A percentile compares a stretch with the other conserved stretches of the same genome.
Evolutionary conservation across 2,888 invertebrate species (phyloP).

Genomic region (Leptura quadrifasciata): DNA sequence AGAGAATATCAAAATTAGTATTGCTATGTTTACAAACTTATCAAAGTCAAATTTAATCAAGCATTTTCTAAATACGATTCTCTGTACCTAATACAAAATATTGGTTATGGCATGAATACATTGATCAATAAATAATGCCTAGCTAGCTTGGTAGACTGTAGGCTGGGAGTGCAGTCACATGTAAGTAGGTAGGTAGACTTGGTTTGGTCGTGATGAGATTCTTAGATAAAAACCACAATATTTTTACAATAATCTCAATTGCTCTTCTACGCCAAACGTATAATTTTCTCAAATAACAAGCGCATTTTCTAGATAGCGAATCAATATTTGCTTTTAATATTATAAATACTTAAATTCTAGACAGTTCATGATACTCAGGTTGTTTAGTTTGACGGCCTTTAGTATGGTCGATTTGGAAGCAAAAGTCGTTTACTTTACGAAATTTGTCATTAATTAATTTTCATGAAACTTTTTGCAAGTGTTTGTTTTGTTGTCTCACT

Average conservation of each 20-base stretch:
- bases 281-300: conserved; percentile 59
- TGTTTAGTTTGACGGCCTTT: not conserved
- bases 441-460: too few relatives aligned
- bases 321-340: conserved; percentile 52
- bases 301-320: conserved; percentile 49
- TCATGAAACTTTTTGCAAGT: too few relatives aligned
- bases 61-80: not conserved
- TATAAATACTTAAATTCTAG: conserved; percentile 46
- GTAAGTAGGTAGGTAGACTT: not conserved
- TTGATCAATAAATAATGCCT: not conserved
- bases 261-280: conserved; percentile 50
- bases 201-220: conserved; percentile 45
- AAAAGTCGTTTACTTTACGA: too few relatives aligned
- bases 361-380: conserved; percentile 45
- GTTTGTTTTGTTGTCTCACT: too few relatives aligned
- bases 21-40: too few relatives aligned
- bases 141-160: not conserved
- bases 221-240: conserved; percentile 45
- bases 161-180: not conserved
- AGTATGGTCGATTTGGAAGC: too few relatives aligned
- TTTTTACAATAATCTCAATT: conserved; percentile 44
- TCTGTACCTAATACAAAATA: not conserved
- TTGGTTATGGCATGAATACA: not conserved
- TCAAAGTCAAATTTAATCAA: too few relatives aligned
- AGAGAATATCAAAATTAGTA: too few relatives aligned